Percentiles rank a stretch among this genome's conserved stretches.
Evolutionary conservation across 2,797 vertebrate genomes (phyloP).

Genomic region (Rhabdophis nuchalis): DNA sequence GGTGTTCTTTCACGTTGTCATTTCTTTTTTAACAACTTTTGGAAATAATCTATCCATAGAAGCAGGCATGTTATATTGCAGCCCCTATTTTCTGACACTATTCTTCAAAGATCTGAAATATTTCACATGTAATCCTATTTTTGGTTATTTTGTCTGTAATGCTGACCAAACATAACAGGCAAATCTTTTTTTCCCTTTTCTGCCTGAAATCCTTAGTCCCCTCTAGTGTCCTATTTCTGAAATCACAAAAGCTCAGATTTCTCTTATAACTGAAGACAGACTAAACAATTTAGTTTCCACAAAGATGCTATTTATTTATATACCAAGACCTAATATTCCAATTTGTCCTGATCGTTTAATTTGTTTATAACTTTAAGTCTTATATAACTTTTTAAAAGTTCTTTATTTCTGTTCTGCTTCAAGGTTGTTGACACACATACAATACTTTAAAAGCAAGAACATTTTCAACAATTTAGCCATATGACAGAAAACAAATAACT

Average conservation of each 20-base stretch:
- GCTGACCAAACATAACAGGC: background rate
- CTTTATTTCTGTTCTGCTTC: background rate
- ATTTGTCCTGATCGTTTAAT: background rate
- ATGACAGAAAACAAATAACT: background rate
- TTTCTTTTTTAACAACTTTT: background rate
- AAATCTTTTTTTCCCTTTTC: background rate
- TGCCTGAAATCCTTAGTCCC: background rate
- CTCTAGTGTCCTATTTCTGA: background rate
- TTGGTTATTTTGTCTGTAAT: background rate
- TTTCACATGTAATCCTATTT: background rate
- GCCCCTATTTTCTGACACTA: background rate
- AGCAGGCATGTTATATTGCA: background rate
- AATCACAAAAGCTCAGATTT: background rate
- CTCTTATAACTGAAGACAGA: background rate
- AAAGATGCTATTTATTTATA: background rate
- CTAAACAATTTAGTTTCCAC: background rate
- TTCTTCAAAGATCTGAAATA: background rate
- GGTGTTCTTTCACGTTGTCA: background rate
- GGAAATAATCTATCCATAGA: background rate
- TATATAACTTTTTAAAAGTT: background rate
- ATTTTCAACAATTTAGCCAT: background rate
- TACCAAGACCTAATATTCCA: background rate
- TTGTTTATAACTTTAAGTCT: background rate
- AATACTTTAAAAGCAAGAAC: background rate
- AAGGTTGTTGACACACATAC: background rate